Conservation (phyloP, 2,113 vertebrate species). For the Atlantisia rogersi region DNA sequence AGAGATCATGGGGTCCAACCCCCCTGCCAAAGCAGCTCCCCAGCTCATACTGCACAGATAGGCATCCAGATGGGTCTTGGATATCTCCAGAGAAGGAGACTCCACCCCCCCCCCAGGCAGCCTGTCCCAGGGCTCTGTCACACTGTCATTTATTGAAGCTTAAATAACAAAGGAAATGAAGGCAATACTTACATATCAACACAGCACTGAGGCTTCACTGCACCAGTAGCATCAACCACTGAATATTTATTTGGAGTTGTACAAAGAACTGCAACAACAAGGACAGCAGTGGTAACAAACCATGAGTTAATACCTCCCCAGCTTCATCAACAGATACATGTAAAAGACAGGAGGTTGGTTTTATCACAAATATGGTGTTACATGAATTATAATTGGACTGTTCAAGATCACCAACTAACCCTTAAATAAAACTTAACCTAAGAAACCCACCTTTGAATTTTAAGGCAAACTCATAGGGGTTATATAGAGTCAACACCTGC, state of each 20-base stretch:
- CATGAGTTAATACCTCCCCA: not conserved
- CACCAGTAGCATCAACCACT: constrained; percentile 94
- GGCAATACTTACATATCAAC: constrained; percentile 94
- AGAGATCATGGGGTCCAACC: no score
- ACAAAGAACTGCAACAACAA: constrained; percentile 89
- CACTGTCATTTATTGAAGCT: not conserved
- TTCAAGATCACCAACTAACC: constrained; percentile 40
- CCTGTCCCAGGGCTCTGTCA: no score
- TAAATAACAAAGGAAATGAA: not conserved
- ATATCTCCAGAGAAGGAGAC: no score
- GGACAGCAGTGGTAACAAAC: constrained; percentile 25
- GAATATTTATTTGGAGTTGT: constrained; percentile 97
- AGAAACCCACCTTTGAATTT: constrained; percentile 97
- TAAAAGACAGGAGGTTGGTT: not conserved
- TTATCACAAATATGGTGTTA: not conserved
- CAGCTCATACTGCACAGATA: no score
- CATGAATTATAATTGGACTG: not conserved
- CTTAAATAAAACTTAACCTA: constrained; percentile 58
- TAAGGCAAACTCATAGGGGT: constrained; percentile 98
- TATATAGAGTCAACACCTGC: constrained; percentile 98
- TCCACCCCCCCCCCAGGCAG: no score
- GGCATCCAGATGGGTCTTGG: no score
- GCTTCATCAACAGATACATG: not conserved
- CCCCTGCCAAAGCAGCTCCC: no score
- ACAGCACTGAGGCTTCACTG: constrained; percentile 97